Evolutionary conservation across 2,797 vertebrate genomes (phyloP).

Genomic region (Buphagus erythrorhynchus): DNA sequence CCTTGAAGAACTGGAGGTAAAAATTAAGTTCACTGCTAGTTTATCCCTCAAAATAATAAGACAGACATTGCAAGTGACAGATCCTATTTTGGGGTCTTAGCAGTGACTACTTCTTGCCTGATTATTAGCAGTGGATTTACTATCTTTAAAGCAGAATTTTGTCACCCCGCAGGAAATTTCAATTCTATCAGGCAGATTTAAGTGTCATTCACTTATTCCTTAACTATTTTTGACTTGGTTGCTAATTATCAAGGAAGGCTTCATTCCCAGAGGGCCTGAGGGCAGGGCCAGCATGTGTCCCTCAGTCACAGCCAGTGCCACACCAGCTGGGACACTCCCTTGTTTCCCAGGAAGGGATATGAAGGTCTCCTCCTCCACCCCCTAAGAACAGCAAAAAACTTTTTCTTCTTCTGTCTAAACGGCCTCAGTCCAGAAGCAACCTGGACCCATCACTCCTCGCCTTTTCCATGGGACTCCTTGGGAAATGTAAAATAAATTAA

Average conservation of each 20-base stretch:
- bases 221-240: neutral
- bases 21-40: neutral
- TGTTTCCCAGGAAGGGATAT: neutral
- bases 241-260: neutral
- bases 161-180: conserved; percentile 27
- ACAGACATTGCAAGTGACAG: neutral
- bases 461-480: neutral
- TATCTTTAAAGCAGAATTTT: conserved; percentile 34
- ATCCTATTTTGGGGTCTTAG: neutral
- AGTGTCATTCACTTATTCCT: neutral
- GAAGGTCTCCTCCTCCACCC: neutral
- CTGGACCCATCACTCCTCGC: accelerated
- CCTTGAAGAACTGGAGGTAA: neutral
- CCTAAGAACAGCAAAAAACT: accelerated
- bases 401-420: neutral
- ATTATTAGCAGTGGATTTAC: conserved; percentile 37
- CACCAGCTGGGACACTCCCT: neutral
- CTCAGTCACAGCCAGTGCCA: neutral
- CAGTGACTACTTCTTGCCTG: neutral
- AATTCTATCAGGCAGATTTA: neutral
- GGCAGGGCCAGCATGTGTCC: accelerated
- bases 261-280: neutral
- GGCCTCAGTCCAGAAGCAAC: neutral
- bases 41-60: neutral
- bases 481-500: neutral